Percentiles rank a stretch among this genome's conserved stretches.
Evolutionary conservation across 2,888 invertebrate species (phyloP).

Genomic region (Chirona hameri): DNA sequence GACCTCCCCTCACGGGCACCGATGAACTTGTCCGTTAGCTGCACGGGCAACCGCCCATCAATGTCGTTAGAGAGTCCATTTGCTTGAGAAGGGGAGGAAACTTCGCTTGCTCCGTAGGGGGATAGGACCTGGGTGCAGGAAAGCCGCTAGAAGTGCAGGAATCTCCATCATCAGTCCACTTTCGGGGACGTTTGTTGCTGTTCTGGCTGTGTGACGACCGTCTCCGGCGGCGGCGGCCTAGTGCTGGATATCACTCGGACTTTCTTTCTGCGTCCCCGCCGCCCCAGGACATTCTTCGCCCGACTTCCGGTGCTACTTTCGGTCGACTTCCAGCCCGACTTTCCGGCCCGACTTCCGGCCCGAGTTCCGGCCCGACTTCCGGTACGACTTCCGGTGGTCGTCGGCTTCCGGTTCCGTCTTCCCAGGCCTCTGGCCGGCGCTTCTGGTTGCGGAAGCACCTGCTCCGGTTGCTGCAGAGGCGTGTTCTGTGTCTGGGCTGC

Average conservation of each 20-base stretch:
- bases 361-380: no score
- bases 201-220: not conserved
- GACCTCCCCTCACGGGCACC: not conserved
- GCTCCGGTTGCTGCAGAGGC: not conserved
- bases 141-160: not conserved
- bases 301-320: not conserved
- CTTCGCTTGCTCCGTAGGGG: not conserved
- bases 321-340: no score
- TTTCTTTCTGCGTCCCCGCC: not conserved
- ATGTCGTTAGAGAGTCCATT: not conserved
- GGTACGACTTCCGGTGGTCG: no score
- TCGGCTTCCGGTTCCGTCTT: no score
- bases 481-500: not conserved
- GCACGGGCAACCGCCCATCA: not conserved
- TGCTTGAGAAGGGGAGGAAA: not conserved
- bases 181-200: not conserved
- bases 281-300: not conserved
- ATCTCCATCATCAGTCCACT: not conserved
- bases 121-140: not conserved
- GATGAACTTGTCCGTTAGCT: not conserved
- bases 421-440: no score
- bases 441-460: not conserved
- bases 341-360: no score
- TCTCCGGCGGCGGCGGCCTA: not conserved
- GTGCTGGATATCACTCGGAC: not conserved